Evolutionary conservation across 2,113 vertebrate species (phyloP).

Genomic region (Megaleporinus macrocephalus): DNA sequence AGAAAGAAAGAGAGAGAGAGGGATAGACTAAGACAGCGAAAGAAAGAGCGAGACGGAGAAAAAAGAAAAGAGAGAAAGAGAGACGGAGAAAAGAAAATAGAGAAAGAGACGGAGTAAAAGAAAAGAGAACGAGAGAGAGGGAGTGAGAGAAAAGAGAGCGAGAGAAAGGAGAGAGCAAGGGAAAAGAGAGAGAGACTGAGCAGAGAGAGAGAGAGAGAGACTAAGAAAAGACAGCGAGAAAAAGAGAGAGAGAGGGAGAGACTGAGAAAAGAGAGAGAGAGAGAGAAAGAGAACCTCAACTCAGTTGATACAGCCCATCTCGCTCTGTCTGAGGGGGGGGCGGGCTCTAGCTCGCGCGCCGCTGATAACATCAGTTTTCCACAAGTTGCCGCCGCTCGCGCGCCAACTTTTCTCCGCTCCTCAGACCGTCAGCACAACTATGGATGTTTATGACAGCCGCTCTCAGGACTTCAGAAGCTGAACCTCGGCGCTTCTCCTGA

Average conservation of each 20-base stretch:
- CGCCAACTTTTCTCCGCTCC: conserved; percentile 68
- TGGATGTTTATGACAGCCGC: conserved; percentile 70
- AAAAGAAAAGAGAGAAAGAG: background rate
- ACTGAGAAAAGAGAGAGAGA: conserved; percentile 33
- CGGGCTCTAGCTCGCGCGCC: conserved; percentile 62
- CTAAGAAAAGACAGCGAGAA: conserved; percentile 16
- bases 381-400: conserved; percentile 57
- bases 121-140: background rate
- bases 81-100: background rate
- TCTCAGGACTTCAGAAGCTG: conserved; percentile 67
- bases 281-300: conserved; percentile 26
- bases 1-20: background rate
- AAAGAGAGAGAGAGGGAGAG: conserved; percentile 36
- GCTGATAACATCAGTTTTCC: conserved; percentile 48
- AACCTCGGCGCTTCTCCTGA: conserved; percentile 26
- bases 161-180: background rate
- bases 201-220: background rate
- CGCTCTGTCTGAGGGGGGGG: conserved; percentile 38
- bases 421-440: conserved; percentile 55
- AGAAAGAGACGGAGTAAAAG: background rate
- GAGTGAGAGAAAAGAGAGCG: background rate
- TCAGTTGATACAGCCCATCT: background rate
- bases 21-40: background rate
- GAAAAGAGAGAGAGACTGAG: conserved; percentile 8
- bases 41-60: background rate